Conservation (phyloP, 2,797 vertebrate species). For the Rhynchotus rufescens region DNA sequence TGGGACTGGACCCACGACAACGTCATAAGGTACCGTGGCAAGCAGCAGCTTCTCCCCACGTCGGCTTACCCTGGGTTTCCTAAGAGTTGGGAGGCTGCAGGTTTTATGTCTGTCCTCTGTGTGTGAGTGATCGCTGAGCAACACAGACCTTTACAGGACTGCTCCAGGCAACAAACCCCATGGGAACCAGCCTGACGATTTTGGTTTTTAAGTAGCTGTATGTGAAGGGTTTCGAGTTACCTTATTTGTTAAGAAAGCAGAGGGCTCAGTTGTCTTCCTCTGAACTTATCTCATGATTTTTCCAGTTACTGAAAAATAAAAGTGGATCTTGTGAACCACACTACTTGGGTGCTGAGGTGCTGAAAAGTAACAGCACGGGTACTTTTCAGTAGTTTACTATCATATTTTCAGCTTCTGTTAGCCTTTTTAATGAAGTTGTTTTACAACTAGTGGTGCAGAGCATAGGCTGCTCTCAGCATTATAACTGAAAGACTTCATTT, state of each 20-base stretch:
- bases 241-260: neutral
- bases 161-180: neutral
- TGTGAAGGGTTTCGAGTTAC: neutral
- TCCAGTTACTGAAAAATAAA: neutral
- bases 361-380: neutral
- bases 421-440: neutral
- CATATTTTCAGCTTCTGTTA: neutral
- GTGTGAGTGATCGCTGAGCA: neutral
- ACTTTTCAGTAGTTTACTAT: neutral
- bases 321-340: neutral
- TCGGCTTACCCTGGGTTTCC: neutral
- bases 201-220: neutral
- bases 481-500: neutral
- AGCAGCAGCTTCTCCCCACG: neutral
- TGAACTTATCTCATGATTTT: neutral
- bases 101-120: neutral
- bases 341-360: neutral
- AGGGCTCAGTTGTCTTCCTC: neutral
- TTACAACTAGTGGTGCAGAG: neutral
- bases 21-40: slow-evolving; percentile 84
- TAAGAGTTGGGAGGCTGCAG: neutral
- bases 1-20: slow-evolving; percentile 94
- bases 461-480: neutral
- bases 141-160: neutral
- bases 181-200: neutral